Evolutionary conservation across 2,888 invertebrate genomes (phyloP), one percentile per base, ranked within the genome.

Genomic region (Frankliniella intonsa): DNA sequence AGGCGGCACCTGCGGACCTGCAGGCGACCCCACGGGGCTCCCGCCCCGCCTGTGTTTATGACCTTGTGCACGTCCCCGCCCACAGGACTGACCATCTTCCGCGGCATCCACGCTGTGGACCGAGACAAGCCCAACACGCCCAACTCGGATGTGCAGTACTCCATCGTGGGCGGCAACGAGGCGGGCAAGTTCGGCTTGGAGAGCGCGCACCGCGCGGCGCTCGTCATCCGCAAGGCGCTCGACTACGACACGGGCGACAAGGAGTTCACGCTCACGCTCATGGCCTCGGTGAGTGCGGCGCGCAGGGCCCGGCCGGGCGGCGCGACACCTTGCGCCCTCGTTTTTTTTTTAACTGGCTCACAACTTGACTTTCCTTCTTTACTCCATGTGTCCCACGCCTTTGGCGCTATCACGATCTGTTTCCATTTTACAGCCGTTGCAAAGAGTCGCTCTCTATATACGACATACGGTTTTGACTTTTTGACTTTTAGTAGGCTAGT

Each of bases 111-210:
- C 81, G 95, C 96, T 0, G 91, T 93, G 80, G 96, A 96, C 88
- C 91, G 93, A 9, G 96, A 96, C 87, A 95, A 95, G 87, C 95
- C 95, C 0, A 95, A 95, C 88, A 96, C 94, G 0, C 95, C 94
- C 0, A 96, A 96, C 88, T 95, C 95, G 0, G 95, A 95, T 85
- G 92, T 96, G 49, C 94, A 95, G 86, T 95, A 95, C 88, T 92
- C 93, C 85, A 93, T 96, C 86, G 90, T 91, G 17, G 90, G 91
- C 38, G 94, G 94, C 7, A 93, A 94, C 86, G 90, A 91, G 80
- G 90, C 90, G n/a, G 94, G 93, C 1, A 93, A 93, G 86, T 96
- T 96, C 87, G 91, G 92, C 0, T 88, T 96, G 81, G 96, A 95
- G 87, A 94, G 93, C 87, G 87, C 87, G 82, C 95, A 95, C 87